phyloP scores from a whole-genome alignment of 2,888 invertebrate species.

The Miltochrista miniata region DNA sequence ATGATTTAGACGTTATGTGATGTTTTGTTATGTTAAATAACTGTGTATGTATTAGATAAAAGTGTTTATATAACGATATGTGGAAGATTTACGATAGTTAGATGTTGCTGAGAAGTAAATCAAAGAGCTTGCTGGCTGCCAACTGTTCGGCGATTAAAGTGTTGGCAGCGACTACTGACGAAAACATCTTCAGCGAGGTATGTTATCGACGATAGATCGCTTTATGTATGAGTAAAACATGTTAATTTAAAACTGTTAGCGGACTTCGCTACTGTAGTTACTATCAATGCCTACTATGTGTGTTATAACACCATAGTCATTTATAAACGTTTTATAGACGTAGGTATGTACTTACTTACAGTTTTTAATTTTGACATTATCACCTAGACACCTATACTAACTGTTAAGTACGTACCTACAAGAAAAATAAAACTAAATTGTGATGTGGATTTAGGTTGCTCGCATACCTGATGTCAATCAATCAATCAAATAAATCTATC shows the following conservation, averaged over 20 bases:
- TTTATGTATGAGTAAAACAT: slow-evolving; percentile 50
- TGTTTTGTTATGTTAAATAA: slow-evolving; percentile 39
- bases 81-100: slow-evolving; percentile 56
- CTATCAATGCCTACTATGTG: neutral
- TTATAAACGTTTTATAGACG: neutral
- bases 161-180: slow-evolving; percentile 63
- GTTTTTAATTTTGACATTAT: no score
- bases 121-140: slow-evolving; percentile 69
- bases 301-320: neutral
- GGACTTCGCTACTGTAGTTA: neutral
- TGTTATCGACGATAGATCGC: slow-evolving; percentile 48
- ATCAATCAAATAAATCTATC: no score
- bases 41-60: slow-evolving; percentile 30
- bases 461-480: no score
- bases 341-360: no score
- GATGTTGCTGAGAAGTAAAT: slow-evolving; percentile 77
- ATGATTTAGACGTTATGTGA: slow-evolving; percentile 35
- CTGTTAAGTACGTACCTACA: no score
- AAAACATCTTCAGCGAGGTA: slow-evolving; percentile 61
- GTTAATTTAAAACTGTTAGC: slow-evolving; percentile 55
- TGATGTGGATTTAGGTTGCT: no score
- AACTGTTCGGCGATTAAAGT: slow-evolving; percentile 66
- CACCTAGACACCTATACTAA: no score
- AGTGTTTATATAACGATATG: slow-evolving; percentile 37
- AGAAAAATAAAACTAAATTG: no score